These are phyloP conservation scores for Kryptolebias ocellatus DNA, from an alignment of 2,797 vertebrate species.

Conservation along the genomic window DNA sequence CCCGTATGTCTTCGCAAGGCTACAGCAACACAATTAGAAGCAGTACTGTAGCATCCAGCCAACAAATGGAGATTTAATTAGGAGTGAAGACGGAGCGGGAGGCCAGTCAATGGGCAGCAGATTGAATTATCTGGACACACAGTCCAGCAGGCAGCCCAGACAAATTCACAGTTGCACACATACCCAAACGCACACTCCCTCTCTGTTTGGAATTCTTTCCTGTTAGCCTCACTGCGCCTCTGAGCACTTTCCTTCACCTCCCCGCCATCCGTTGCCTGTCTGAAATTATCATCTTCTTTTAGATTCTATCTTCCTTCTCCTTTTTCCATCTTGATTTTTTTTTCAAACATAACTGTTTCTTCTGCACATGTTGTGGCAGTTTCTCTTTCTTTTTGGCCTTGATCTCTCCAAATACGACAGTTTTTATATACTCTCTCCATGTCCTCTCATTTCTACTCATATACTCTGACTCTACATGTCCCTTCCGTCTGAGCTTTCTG, in stretches of 20 bases:
- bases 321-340: slow-evolving; percentile 29
- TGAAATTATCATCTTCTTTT: slow-evolving; percentile 47
- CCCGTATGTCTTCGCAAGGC: slow-evolving; percentile 63
- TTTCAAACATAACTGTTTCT: slow-evolving; percentile 44
- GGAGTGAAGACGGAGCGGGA: slow-evolving; percentile 77
- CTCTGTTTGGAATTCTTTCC: slow-evolving; percentile 64
- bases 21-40: slow-evolving; percentile 79
- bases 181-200: slow-evolving; percentile 21
- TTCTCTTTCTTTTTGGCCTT: slow-evolving; percentile 39
- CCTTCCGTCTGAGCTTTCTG: slow-evolving; percentile 31
- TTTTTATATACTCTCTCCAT: slow-evolving; percentile 37
- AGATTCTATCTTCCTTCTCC: slow-evolving; percentile 41
- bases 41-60: slow-evolving; percentile 74
- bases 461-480: slow-evolving; percentile 26
- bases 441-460: slow-evolving; percentile 47
- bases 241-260: slow-evolving; percentile 51
- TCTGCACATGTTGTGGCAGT: slow-evolving; percentile 45
- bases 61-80: slow-evolving; percentile 87
- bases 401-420: slow-evolving; percentile 54
- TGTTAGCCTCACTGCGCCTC: slow-evolving; percentile 54
- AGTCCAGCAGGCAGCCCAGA: slow-evolving; percentile 58
- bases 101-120: slow-evolving; percentile 81
- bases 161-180: slow-evolving; percentile 51
- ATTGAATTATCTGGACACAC: slow-evolving; percentile 83
- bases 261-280: slow-evolving; percentile 52